Evolutionary conservation across 2,797 vertebrate species (phyloP).

Genomic region (Lemur catta): DNA sequence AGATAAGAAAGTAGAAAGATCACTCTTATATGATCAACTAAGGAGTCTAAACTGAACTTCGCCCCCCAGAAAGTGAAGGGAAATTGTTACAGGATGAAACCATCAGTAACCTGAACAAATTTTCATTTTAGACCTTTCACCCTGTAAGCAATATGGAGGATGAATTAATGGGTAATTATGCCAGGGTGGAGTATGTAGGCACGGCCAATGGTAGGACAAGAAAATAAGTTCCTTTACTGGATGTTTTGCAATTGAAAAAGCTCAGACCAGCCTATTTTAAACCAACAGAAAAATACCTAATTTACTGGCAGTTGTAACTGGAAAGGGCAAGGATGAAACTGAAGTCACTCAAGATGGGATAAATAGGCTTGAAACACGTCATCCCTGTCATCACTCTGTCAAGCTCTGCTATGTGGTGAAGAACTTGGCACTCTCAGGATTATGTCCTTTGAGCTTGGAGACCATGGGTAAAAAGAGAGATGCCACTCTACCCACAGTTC

Average conservation of each 20-base stretch:
- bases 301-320: not conserved
- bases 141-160: not conserved
- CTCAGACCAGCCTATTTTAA: slow-evolving; percentile 11
- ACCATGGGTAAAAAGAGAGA: not conserved
- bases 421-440: not conserved
- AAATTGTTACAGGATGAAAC: not conserved
- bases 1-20: not conserved
- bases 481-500: not conserved
- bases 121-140: not conserved
- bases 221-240: not conserved
- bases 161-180: not conserved
- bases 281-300: not conserved
- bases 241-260: not conserved
- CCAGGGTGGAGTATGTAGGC: not conserved
- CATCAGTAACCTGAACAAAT: not conserved
- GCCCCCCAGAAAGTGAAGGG: not conserved
- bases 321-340: not conserved
- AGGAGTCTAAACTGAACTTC: not conserved
- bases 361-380: not conserved
- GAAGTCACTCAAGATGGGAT: not conserved
- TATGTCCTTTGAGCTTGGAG: not conserved
- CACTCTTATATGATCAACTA: not conserved
- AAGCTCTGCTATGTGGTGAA: not conserved
- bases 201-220: not conserved
- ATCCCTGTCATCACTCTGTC: not conserved